Conservation (phyloP, 92 coral and sea anemone genomes). For the Epizoanthus rinbou region DNA sequence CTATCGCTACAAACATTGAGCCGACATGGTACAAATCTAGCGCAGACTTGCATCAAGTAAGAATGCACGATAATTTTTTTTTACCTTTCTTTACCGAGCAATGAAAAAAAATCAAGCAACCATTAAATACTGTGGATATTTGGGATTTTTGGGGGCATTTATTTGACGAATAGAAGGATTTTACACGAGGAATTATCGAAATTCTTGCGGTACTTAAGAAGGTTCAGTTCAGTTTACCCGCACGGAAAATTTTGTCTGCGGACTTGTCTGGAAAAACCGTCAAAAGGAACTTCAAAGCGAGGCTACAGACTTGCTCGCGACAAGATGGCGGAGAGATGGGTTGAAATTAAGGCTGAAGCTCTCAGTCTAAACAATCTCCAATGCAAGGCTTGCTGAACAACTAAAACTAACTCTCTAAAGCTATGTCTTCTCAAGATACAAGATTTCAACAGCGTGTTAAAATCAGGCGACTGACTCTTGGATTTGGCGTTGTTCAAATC, state of each 20-base stretch:
- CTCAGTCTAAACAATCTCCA: slow-evolving; percentile 33
- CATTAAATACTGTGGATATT: slow-evolving; percentile 12
- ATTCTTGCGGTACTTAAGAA: background rate
- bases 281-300: slow-evolving; percentile 63
- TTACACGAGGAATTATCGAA: slow-evolving; percentile 13
- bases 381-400: slow-evolving; percentile 12
- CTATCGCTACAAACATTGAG: background rate
- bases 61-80: slow-evolving; percentile 5
- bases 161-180: slow-evolving; percentile 6
- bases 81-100: background rate
- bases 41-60: slow-evolving; percentile 1
- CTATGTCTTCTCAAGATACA: slow-evolving; percentile 68
- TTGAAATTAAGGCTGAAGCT: slow-evolving; percentile 15
- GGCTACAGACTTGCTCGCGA: slow-evolving; percentile 67
- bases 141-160: background rate
- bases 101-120: slow-evolving; percentile 12
- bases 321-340: slow-evolving; percentile 56
- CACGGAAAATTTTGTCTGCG: slow-evolving; percentile 25
- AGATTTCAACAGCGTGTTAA: slow-evolving; percentile 64
- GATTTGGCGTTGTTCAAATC: slow-evolving; percentile 87
- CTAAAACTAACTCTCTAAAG: slow-evolving; percentile 15
- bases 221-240: slow-evolving; percentile 29
- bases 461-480: slow-evolving; percentile 85
- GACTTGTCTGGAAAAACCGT: slow-evolving; percentile 45
- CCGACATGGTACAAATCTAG: slow-evolving; percentile 21